Evolutionary conservation across 2,113 vertebrate genomes (phyloP), one percentile per base, ranked within the genome.

Genomic region (Halichoeres trimaculatus): DNA sequence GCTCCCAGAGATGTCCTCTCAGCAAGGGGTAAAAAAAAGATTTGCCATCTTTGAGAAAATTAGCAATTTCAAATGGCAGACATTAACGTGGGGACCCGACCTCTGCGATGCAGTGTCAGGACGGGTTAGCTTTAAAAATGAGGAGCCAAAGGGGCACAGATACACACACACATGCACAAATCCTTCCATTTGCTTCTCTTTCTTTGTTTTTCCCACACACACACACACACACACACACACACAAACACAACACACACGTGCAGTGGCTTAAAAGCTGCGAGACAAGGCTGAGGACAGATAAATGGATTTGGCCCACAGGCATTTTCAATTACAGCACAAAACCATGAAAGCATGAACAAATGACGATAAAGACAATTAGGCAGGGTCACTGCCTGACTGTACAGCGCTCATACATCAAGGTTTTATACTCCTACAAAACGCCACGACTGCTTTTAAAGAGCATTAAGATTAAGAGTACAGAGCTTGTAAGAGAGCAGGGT

Each of bases 1-100:
- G 87, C 70, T 87, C 40, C 62, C 73, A 80, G 76, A 83, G 81
- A 88, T 89, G 78, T 86, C 73, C 69, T 89, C 78, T 78, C 85
- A 91, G 87, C 87, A 81, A 65, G 74, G 85, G 89, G 91, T 86
- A 45, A 72, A 85, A 80, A n/a, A 86, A 87, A 88, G 76, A 91
- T 86, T 81, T 87, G 83, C 76, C 79, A 62, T 90, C 84, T 88
- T 83, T 88, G 81, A 85, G 30, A 84, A 86, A 93, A 90, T 89
- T 88, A 72, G 84, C 70, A 82, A 91, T 91, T 89, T 90, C 73
- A 90, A 90, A 81, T 89, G 90, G 81, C 88, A 91, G 80, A 82
- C 81, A 85, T 88, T 88, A 91, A 89, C 51, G 58, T 72, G 67
- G 69, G 67, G 64, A 89, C 65, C 63, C 85, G 86, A 91, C 87